Percentiles rank a stretch among this genome's conserved stretches.
These are phyloP conservation scores for Eretmocerus hayati DNA, from an alignment of 2,888 invertebrate species.

Conservation along the genomic window DNA sequence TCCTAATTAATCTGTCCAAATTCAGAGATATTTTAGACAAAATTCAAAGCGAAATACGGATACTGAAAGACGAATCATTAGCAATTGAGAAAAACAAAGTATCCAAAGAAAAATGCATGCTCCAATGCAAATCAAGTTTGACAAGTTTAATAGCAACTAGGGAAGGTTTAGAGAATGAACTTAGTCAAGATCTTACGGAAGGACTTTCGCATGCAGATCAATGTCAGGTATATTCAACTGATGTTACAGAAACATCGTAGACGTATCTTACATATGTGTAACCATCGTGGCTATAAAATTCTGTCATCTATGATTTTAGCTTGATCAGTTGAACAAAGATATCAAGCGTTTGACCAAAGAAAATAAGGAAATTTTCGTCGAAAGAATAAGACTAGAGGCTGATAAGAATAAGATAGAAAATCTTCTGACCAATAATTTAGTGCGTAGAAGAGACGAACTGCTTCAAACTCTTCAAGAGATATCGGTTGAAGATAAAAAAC, in stretches of 20 bases:
- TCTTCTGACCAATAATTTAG: slow-evolving; percentile 88
- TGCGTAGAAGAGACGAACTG: slow-evolving; percentile 40
- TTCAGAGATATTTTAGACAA: slow-evolving; percentile 90
- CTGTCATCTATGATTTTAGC: slow-evolving; percentile 51
- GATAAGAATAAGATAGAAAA: slow-evolving; percentile 97
- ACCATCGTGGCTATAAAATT: neutral
- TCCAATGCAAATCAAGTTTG: slow-evolving; percentile 83
- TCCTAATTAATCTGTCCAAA: slow-evolving; percentile 22
- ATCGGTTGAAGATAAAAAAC: no score
- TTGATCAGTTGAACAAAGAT: slow-evolving; percentile 90
- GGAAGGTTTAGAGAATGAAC: slow-evolving; percentile 84
- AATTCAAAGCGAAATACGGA: slow-evolving; percentile 86
- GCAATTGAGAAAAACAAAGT: slow-evolving; percentile 84
- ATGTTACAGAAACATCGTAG: no score
- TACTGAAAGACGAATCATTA: slow-evolving; percentile 89
- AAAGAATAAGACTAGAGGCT: slow-evolving; percentile 90
- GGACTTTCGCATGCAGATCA: slow-evolving; percentile 90
- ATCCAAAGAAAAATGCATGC: slow-evolving; percentile 86
- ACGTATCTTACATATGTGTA: no score
- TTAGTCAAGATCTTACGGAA: slow-evolving; percentile 87
- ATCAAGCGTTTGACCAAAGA: slow-evolving; percentile 86
- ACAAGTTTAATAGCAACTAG: slow-evolving; percentile 95
- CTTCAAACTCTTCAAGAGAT: neutral
- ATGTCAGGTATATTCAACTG: slow-evolving; percentile 37
- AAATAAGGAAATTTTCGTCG: slow-evolving; percentile 90